Conservation (phyloP, 2,113 vertebrate species). For the Chamaea fasciata region DNA sequence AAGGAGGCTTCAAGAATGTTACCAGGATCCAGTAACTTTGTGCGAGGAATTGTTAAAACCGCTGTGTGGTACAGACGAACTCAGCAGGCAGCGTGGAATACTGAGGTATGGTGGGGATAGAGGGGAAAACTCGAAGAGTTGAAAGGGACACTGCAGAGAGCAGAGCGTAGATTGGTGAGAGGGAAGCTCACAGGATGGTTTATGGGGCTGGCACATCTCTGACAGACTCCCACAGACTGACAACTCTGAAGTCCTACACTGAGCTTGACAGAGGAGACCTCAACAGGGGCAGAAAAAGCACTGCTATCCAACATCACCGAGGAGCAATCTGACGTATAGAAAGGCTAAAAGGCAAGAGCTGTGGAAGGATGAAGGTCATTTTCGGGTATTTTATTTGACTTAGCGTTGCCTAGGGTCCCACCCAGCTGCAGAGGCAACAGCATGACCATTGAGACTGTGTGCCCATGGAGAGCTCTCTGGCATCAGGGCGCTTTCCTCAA, state of each 20-base stretch:
- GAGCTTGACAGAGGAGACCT: neutral
- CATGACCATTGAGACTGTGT: fast-evolving
- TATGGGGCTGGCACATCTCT: no score
- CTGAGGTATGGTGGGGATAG: neutral
- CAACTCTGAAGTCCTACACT: neutral
- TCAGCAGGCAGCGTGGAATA: neutral
- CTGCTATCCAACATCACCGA: neutral
- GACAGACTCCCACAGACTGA: no score
- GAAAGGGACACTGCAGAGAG: neutral
- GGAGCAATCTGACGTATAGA: neutral
- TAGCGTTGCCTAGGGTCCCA: neutral
- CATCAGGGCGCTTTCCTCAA: neutral
- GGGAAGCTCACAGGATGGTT: neutral
- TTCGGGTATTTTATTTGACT: neutral
- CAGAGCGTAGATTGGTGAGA: neutral
- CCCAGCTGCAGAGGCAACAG: fast-evolving
- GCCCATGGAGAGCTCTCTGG: neutral
- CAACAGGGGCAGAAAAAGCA: neutral
- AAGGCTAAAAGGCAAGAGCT: neutral
- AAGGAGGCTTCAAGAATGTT: neutral
- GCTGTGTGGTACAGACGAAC: neutral
- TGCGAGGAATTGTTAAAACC: neutral
- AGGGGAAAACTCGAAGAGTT: neutral
- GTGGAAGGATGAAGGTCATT: neutral
- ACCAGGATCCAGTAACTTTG: neutral